These are phyloP conservation scores for Plectropomus leopardus DNA, from an alignment of 2,113 vertebrate genomes.

Conservation along the genomic window DNA sequence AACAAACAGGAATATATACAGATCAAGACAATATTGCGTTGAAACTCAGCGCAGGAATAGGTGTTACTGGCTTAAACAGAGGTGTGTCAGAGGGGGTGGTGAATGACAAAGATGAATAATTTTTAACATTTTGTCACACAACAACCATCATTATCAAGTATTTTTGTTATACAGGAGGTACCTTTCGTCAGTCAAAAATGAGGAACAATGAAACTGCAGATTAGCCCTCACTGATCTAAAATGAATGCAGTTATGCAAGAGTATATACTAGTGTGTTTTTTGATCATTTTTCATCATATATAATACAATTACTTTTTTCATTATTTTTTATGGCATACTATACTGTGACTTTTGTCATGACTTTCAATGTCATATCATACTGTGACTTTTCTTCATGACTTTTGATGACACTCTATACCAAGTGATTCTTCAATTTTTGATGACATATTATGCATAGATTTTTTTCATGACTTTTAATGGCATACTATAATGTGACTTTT, in stretches of 20 bases:
- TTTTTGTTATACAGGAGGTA: constrained; percentile 7
- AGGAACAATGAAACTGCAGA: constrained; percentile 14
- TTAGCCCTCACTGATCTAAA: constrained; percentile 18
- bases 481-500: too few species aligned
- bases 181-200: constrained; percentile 20
- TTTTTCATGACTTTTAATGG: too few species aligned
- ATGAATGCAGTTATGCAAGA: constrained; percentile 33
- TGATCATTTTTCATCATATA: too few species aligned
- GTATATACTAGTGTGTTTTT: too few species aligned
- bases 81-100: neutral
- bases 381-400: too few species aligned
- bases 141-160: neutral
- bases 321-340: too few species aligned
- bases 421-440: too few species aligned
- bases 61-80: neutral
- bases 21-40: constrained; percentile 17
- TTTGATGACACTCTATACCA: too few species aligned
- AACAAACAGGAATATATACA: constrained; percentile 48
- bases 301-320: too few species aligned
- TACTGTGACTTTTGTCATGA: too few species aligned
- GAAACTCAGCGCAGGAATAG: constrained; percentile 10
- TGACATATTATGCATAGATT: too few species aligned
- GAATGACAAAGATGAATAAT: constrained; percentile 1
- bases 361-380: too few species aligned
- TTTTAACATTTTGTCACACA: constrained; percentile 24